phyloP scores from a whole-genome alignment of 2,797 vertebrate species.

The Pseudochirops cupreus region DNA sequence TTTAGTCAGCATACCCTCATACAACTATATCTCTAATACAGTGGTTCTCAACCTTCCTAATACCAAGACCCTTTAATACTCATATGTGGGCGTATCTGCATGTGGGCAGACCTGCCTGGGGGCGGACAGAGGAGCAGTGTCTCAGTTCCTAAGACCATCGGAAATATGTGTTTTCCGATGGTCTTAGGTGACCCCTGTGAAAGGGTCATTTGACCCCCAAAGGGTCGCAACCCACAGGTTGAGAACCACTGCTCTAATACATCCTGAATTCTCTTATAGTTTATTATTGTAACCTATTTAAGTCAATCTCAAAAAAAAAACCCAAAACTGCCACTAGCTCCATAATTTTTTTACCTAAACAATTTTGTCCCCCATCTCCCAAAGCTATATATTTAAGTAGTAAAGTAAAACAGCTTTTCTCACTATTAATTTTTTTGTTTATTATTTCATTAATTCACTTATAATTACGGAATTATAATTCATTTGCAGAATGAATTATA shows the following conservation, averaged over 20 bases:
- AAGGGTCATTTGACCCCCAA: no score
- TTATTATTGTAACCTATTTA: slow-evolving; percentile 33
- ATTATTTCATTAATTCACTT: background rate
- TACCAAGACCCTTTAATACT: no score
- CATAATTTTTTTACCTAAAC: slow-evolving; percentile 37
- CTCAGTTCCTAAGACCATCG: no score
- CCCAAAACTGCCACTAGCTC: slow-evolving; percentile 9
- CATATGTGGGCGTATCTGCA: no score
- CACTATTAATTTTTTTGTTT: background rate
- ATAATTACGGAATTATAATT: background rate
- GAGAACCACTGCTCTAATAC: background rate
- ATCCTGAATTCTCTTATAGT: slow-evolving; percentile 37
- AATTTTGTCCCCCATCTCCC: slow-evolving; percentile 28
- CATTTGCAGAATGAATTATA: slow-evolving; percentile 45
- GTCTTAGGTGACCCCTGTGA: no score
- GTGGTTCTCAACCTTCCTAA: no score
- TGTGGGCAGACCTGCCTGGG: no score
- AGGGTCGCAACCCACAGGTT: no score
- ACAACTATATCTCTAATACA: slow-evolving; percentile 29
- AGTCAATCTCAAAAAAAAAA: slow-evolving; percentile 43
- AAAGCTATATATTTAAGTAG: slow-evolving; percentile 7
- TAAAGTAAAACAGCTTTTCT: slow-evolving; percentile 32
- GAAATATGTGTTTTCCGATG: no score
- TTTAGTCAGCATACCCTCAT: slow-evolving; percentile 15
- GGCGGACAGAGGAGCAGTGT: no score